Conservation (phyloP, 2,888 invertebrate species). For the Drosophila stalkeri region DNA sequence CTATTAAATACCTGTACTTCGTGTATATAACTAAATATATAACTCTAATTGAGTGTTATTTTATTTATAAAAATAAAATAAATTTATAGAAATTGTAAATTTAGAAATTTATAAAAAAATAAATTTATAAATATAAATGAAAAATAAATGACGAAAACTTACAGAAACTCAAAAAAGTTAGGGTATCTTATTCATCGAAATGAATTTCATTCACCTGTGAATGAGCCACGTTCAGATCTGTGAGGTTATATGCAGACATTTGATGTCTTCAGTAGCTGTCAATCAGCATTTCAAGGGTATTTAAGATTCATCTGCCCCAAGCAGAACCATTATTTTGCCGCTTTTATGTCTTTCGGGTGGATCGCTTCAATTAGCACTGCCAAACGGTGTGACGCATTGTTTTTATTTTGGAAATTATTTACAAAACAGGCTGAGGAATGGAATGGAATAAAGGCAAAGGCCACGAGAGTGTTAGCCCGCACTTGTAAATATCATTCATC, state of each 20-base stretch:
- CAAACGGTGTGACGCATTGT: conserved; percentile 70
- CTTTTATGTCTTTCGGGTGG: conserved; percentile 51
- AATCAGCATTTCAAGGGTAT: conserved; percentile 26
- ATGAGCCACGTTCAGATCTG: no score
- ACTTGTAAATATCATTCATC: conserved; percentile 62
- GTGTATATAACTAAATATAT: no score
- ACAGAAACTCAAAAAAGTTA: neutral
- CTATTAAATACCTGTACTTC: neutral
- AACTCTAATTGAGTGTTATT: no score
- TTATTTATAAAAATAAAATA: no score
- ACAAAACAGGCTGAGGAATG: conserved; percentile 38
- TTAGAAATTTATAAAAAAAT: no score
- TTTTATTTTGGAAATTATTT: conserved; percentile 72
- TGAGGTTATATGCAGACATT: neutral
- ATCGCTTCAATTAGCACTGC: conserved; percentile 67
- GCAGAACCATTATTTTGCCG: neutral
- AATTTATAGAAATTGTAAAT: no score
- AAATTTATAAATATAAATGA: no score
- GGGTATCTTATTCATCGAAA: neutral
- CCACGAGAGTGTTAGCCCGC: conserved; percentile 49
- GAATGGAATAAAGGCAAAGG: conserved; percentile 12
- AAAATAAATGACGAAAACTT: no score
- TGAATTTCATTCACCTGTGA: neutral
- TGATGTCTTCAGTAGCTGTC: conserved; percentile 3
- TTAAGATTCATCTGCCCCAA: neutral